Percentiles rank a stretch among this genome's conserved stretches.
Conservation (phyloP, 2,797 vertebrate species). For the Naso thynnoides region DNA sequence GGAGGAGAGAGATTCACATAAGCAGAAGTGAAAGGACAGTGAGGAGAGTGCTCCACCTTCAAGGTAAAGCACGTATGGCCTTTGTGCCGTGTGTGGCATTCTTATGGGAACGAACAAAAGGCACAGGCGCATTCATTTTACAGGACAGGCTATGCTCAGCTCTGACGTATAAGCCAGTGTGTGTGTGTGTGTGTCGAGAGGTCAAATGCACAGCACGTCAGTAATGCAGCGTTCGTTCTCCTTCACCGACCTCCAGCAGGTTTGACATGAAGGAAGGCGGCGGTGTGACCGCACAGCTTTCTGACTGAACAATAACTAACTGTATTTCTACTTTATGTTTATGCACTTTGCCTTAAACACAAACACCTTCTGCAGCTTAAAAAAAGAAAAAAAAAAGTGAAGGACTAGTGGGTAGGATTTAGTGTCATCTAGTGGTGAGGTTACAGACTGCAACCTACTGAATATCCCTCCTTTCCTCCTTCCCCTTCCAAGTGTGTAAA, state of each 20-base stretch:
- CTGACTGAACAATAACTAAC: slow-evolving; percentile 15
- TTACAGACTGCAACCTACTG: too few relatives aligned
- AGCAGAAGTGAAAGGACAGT: slow-evolving; percentile 14
- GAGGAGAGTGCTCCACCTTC: slow-evolving; percentile 40
- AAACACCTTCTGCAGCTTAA: slow-evolving; percentile 21
- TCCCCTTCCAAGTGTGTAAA: too few relatives aligned
- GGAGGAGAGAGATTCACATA: not conserved
- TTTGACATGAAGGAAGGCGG: slow-evolving; percentile 23
- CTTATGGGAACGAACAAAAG: slow-evolving; percentile 26
- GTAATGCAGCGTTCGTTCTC: slow-evolving; percentile 24
- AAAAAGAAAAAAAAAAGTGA: not conserved
- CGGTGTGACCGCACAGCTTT: slow-evolving; percentile 4
- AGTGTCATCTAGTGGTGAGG: too few relatives aligned
- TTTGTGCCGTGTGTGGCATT: slow-evolving; percentile 22
- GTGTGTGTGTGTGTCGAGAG: slow-evolving; percentile 37
- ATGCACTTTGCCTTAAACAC: not conserved
- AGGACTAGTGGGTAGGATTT: too few relatives aligned
- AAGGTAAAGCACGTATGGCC: slow-evolving; percentile 53
- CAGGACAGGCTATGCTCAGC: slow-evolving; percentile 50
- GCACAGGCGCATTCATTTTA: slow-evolving; percentile 36
- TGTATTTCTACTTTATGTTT: slow-evolving; percentile 16
- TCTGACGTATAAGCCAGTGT: slow-evolving; percentile 34
- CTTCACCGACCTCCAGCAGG: slow-evolving; percentile 41
- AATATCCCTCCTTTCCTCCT: too few relatives aligned
- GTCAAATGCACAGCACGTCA: slow-evolving; percentile 39